phyloP scores from a whole-genome alignment of 1,140 invertebrate species.

The Calliphora vicina region DNA sequence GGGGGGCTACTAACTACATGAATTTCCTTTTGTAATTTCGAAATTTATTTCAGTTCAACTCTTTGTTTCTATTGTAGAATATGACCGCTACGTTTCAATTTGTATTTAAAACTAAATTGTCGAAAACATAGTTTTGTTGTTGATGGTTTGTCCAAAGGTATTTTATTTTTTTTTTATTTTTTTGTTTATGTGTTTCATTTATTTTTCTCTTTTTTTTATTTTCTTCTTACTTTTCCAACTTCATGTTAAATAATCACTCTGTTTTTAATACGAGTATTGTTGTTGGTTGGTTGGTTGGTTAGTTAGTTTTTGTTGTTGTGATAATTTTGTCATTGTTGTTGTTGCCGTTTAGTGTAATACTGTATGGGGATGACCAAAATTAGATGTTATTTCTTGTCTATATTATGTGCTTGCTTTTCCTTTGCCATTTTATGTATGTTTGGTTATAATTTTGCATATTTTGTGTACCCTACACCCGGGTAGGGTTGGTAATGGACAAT shows the following conservation, averaged over 20 bases:
- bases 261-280: neutral
- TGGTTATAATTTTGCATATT: neutral
- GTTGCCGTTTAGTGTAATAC: neutral
- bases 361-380: constrained; percentile 3
- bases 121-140: constrained; percentile 19
- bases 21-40: neutral
- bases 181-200: neutral
- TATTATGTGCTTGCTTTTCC: neutral
- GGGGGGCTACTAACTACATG: too few relatives aligned
- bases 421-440: neutral
- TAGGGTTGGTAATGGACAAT: too few relatives aligned
- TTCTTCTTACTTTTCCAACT: constrained; percentile 7
- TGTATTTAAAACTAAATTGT: constrained; percentile 29
- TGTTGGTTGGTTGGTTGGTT: neutral
- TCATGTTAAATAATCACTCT: constrained; percentile 26
- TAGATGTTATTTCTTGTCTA: neutral
- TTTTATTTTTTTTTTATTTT: neutral
- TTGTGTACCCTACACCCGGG: neutral
- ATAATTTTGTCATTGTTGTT: constrained; percentile 28
- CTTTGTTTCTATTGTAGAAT: neutral
- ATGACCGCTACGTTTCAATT: constrained; percentile 16
- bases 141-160: constrained; percentile 2
- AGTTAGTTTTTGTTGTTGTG: neutral
- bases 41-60: neutral
- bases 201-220: neutral